Percentiles rank a stretch among this genome's conserved stretches.
These are phyloP conservation scores for Stegastes partitus DNA, from an alignment of 2,113 vertebrate species.

Conservation along the genomic window DNA sequence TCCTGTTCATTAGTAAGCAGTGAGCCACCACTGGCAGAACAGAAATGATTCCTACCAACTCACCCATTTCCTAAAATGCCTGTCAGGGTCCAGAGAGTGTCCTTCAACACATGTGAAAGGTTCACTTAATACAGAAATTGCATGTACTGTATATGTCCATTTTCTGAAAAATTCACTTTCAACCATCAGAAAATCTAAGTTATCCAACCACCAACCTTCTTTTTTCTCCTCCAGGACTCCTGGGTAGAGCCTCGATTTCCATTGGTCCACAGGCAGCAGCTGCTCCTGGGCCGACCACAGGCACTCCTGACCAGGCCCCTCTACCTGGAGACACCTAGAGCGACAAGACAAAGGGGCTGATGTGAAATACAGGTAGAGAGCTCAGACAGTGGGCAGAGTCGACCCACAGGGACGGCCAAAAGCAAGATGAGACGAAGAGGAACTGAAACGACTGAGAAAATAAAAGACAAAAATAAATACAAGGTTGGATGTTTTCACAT, in stretches of 20 bases:
- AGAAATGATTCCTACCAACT: neutral
- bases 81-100: neutral
- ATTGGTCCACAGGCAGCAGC: slow-evolving; percentile 85
- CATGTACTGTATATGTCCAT: too few relatives aligned
- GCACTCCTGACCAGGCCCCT: slow-evolving; percentile 74
- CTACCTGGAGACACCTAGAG: slow-evolving; percentile 56
- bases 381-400: too few relatives aligned
- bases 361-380: too few relatives aligned
- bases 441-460: too few relatives aligned
- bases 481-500: too few relatives aligned
- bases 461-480: too few relatives aligned
- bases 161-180: neutral
- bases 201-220: slow-evolving; percentile 86
- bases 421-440: too few relatives aligned
- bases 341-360: neutral
- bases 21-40: neutral
- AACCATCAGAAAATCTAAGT: neutral
- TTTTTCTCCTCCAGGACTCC: slow-evolving; percentile 88
- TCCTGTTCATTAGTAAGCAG: neutral
- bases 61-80: neutral
- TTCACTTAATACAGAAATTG: neutral
- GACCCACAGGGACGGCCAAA: neutral
- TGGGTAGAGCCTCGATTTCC: slow-evolving; percentile 90
- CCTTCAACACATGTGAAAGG: neutral
- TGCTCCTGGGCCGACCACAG: slow-evolving; percentile 71